phyloP scores from a whole-genome alignment of 92 coral and sea anemone species.

The Parazoanthus darwini region DNA sequence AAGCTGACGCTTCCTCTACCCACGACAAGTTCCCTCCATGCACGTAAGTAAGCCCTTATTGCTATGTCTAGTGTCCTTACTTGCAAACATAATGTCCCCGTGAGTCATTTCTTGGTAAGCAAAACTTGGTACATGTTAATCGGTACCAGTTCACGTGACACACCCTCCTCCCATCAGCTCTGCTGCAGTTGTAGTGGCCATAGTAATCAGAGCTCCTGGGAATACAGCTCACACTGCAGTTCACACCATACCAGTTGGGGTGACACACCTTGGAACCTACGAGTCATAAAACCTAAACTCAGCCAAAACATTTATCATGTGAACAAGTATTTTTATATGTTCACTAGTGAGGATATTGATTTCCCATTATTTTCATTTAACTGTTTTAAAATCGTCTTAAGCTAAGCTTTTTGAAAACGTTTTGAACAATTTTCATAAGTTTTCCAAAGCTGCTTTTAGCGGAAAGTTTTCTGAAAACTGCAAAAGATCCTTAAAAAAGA shows the following conservation, averaged over 20 bases:
- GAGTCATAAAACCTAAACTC: not conserved
- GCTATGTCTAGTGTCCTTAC: not conserved
- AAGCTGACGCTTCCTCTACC: too few relatives aligned
- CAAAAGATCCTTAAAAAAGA: too few relatives aligned
- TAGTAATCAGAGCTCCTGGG: conserved; percentile 41
- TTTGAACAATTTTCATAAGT: too few relatives aligned
- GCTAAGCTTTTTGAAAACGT: too few relatives aligned
- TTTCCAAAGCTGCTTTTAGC: too few relatives aligned
- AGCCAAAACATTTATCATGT: too few relatives aligned
- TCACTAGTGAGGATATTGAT: not conserved
- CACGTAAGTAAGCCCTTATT: not conserved
- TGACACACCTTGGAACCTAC: conserved; percentile 61
- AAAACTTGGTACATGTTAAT: conserved; percentile 62
- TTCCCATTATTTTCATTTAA: too few relatives aligned
- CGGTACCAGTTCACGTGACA: conserved; percentile 76
- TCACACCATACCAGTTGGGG: conserved; percentile 72
- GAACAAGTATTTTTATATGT: too few relatives aligned
- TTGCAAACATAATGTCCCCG: conserved; percentile 70
- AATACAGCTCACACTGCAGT: conserved; percentile 49
- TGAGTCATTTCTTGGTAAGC: conserved; percentile 64
- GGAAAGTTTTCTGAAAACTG: too few relatives aligned
- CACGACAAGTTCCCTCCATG: not conserved
- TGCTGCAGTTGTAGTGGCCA: conserved; percentile 72
- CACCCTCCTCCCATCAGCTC: conserved; percentile 52
- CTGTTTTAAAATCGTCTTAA: too few relatives aligned